Evolutionary conservation across 2,888 invertebrate species (phyloP), one percentile per base, ranked within the genome.

Genomic region (Cristatella mucedo): DNA sequence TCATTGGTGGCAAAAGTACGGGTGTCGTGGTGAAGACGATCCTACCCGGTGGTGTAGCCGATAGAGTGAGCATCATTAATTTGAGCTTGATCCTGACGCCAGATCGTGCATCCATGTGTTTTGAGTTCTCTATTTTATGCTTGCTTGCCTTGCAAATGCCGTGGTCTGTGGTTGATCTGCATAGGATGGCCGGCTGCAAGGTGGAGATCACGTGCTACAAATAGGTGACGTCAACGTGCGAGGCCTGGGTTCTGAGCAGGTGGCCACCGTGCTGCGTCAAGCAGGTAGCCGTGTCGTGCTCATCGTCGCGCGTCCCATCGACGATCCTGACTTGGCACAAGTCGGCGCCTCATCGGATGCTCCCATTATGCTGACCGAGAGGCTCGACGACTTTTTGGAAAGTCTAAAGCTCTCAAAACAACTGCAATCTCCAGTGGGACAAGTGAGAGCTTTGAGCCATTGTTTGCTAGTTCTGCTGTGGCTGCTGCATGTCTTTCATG

Each of bases 11-110:
- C 26, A 77, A 91, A 53, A 87, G 87, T 50, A 91, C 93, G 50
- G 95, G 97, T 4, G 95, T 97, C n/a, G 93, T 97, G 47, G 93
- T 97, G 11, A 97, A 97, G 68, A 95, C 95, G 13, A 93, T 97
- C 26, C 71, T 95, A 44, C 87, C 91, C 0, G 95, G 91, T 4
- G 95, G 95, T 40, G 89, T 93, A 2, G 93, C 97, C 6, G 93
- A 95, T 68, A 76, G 86, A 52, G 86, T 86, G 59, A 74, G 77
- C 57, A 21, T 7, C 3, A 16, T 32, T 5, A 11, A 38, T 38
- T 9, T 15, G 18, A 9, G 11, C 29, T 21, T 22, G 9, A n/a
- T n/a, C 9, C 32, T 26, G 11, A n/a, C 11, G 26, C n/a, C 26
- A 26, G 11, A 26, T 26, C 26, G 11, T n/a, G n/a, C n/a, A n/a